Evolutionary conservation across 2,113 vertebrate genomes (phyloP).

Genomic region (Alexandromys fortis): DNA sequence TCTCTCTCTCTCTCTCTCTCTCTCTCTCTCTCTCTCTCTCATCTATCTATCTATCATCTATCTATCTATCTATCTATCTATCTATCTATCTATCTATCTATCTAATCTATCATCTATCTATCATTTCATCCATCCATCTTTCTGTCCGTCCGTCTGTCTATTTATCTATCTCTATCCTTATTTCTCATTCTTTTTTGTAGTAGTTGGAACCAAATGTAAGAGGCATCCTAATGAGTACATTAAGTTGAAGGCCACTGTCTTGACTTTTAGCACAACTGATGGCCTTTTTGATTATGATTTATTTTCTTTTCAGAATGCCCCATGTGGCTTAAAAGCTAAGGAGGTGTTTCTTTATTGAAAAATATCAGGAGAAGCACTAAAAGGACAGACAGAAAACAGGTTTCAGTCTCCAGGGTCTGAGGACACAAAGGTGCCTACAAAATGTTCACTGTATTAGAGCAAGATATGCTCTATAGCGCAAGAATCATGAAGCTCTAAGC

Average conservation of each 20-base stretch:
- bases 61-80: not conserved
- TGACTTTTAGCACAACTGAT: not conserved
- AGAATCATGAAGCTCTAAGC: not conserved
- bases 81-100: not conserved
- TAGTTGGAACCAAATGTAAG: not conserved
- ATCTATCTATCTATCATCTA: not conserved
- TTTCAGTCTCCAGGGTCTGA: not conserved
- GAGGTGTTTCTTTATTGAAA: not conserved
- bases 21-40: not conserved
- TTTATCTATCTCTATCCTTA: not conserved
- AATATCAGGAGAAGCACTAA: not conserved
- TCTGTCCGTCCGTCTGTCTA: not conserved
- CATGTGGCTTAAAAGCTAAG: not conserved
- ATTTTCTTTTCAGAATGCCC: not conserved
- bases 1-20: not conserved
- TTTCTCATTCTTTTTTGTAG: not conserved
- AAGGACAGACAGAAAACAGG: not conserved
- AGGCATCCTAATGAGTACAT: not conserved
- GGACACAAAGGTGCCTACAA: not conserved
- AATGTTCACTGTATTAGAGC: not conserved
- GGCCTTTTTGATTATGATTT: not conserved
- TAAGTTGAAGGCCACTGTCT: not conserved
- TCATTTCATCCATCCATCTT: not conserved
- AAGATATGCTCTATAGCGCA: not conserved
- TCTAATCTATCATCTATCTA: not conserved